phyloP scores from a whole-genome alignment of 1,140 invertebrate genomes.

The Megathymus violae region DNA sequence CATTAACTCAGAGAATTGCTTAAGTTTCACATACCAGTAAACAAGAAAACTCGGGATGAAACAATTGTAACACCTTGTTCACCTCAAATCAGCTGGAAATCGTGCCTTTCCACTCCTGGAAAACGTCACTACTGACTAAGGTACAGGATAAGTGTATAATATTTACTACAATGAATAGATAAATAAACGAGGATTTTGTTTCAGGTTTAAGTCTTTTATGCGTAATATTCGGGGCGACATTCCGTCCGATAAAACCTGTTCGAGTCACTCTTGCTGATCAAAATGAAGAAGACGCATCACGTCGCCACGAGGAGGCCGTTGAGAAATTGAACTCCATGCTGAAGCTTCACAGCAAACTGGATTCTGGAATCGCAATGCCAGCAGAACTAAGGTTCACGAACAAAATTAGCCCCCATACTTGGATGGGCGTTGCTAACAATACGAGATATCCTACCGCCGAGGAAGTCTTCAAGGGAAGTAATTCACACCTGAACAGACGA shows the following conservation, averaged over 20 bases:
- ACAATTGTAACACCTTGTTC: no score
- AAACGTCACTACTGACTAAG: no score
- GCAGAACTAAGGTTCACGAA: slow-evolving; percentile 74
- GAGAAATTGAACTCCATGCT: slow-evolving; percentile 77
- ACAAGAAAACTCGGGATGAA: no score
- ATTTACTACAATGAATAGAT: no score
- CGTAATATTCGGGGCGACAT: slow-evolving; percentile 91
- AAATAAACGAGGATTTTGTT: slow-evolving; percentile 35
- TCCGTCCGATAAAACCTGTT: slow-evolving; percentile 90
- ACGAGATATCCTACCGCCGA: slow-evolving; percentile 90
- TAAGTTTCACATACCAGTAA: no score
- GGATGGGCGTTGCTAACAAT: slow-evolving; percentile 89
- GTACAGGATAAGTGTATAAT: no score
- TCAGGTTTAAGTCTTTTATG: slow-evolving; percentile 90
- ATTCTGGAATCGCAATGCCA: slow-evolving; percentile 76
- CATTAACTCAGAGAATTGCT: no score
- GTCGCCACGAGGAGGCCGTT: slow-evolving; percentile 72
- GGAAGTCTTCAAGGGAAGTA: slow-evolving; percentile 87
- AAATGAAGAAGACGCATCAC: slow-evolving; percentile 73
- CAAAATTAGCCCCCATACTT: slow-evolving; percentile 83
- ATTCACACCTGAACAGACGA: slow-evolving; percentile 84
- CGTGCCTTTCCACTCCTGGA: no score
- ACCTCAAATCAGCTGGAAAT: no score
- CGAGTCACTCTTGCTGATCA: slow-evolving; percentile 83
- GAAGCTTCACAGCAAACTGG: slow-evolving; percentile 74